Evolutionary conservation across 2,888 invertebrate species (phyloP), one percentile per base, ranked within the genome.

Genomic region (Xanthorhoe spadicearia): DNA sequence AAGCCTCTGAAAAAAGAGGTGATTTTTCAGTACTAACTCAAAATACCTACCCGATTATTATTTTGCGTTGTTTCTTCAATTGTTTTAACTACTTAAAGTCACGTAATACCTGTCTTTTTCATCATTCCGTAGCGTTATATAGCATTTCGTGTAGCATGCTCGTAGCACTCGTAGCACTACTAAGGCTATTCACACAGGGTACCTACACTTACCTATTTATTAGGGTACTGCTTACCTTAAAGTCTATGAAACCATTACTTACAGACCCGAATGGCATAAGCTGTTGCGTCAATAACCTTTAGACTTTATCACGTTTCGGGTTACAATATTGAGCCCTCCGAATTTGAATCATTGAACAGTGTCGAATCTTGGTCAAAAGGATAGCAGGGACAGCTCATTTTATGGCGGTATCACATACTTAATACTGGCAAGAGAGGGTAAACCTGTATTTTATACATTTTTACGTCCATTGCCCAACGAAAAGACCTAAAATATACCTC

Each of bases 391-490:
- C 68, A 59, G 63, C 50, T 60, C 66, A 70, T 63, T 68, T 68
- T 69, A 71, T 61, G 49, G 59, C 68, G 64, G 66, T 61, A 59
- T 67, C 71, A 69, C 69, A 69, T 61, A 66, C 66, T 67, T 70
- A 70, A 71, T 68, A 65, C 68, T 54, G 59, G 67, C 61, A 64
- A 35, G 59, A 69, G 77, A 68, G 67, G 71, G 72, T 61, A 46
- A 61, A 74, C 66, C 74, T 69, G 73, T 73, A 77, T 75, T 77
- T 79, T 66, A 73, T 62, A 69, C 66, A 70, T 69, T 70, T 79
- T 78, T 79, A 78, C 74, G 75, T 57, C 70, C 53, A 71, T 65
- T 65, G 63, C 66, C 65, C 58, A 62, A 52, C 66, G 67, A 75
- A 77, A 75, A 72, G 68, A 51, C 73, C 52, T 68, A 52, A n/a